These are phyloP conservation scores for Eupsittula cactorum DNA, from an alignment of 2,113 vertebrate species.

Conservation along the genomic window DNA sequence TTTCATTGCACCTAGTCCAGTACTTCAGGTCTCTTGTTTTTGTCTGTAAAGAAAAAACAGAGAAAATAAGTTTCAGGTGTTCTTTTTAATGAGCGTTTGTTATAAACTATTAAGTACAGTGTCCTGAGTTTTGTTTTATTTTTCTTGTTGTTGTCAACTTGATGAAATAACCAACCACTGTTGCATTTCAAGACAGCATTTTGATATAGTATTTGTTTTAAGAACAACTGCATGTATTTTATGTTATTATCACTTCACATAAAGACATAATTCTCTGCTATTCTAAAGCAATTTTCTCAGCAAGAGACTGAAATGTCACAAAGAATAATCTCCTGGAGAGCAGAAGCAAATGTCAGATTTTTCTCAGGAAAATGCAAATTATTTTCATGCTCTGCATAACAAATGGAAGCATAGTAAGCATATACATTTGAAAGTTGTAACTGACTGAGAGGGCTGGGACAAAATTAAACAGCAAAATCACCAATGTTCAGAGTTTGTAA, in stretches of 20 bases:
- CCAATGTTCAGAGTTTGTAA: neutral
- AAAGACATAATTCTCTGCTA: conserved; percentile 16
- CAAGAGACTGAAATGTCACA: conserved; percentile 44
- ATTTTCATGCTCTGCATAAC: conserved; percentile 27
- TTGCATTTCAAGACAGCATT: neutral
- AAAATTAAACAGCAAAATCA: conserved; percentile 36
- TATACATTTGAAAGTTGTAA: neutral
- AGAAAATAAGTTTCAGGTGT: neutral
- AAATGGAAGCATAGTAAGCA: conserved; percentile 10
- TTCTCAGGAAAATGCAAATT: conserved; percentile 6
- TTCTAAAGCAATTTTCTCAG: conserved; percentile 45
- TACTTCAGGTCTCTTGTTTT: neutral
- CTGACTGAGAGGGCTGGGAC: neutral
- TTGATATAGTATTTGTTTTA: conserved; percentile 27
- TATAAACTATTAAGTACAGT: neutral
- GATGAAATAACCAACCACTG: neutral
- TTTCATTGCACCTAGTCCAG: neutral
- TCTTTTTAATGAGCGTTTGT: neutral
- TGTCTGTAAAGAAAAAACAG: neutral
- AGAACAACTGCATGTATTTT: neutral
- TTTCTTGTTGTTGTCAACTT: neutral
- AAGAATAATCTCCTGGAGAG: conserved; percentile 39
- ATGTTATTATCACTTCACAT: neutral
- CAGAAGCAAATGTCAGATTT: conserved; percentile 31
- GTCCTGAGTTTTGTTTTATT: neutral